phyloP scores from a whole-genome alignment of 2,797 vertebrate genomes.

The Tadarida brasiliensis region DNA sequence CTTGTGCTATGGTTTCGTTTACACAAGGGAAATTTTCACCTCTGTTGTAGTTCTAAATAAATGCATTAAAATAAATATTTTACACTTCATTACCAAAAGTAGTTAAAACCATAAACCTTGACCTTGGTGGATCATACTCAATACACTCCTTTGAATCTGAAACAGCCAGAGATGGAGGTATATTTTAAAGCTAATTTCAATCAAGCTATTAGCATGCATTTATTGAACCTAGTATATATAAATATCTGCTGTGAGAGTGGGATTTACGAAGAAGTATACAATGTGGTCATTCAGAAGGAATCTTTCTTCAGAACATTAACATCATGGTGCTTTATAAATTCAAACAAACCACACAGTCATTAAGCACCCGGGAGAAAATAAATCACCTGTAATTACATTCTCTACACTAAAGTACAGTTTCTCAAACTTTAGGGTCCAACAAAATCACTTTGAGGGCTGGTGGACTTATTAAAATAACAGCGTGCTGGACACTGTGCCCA shows the following conservation, averaged over 20 bases:
- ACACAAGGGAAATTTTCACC: not conserved
- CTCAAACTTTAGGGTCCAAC: conserved; percentile 16
- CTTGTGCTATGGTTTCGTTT: not conserved
- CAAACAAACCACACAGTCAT: not conserved
- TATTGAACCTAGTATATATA: not conserved
- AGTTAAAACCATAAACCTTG: not conserved
- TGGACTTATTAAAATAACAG: not conserved
- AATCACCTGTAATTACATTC: not conserved
- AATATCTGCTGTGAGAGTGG: not conserved
- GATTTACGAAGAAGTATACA: not conserved
- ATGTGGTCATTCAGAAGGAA: not conserved
- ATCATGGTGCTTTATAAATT: not conserved
- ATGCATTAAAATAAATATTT: conserved; percentile 29
- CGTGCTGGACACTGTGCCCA: not conserved
- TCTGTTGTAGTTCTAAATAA: not conserved
- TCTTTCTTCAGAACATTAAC: not conserved
- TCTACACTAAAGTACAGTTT: not conserved
- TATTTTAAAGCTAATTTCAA: not conserved
- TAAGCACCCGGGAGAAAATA: not conserved
- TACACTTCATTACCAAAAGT: not conserved
- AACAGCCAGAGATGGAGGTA: not conserved
- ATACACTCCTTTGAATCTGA: not conserved
- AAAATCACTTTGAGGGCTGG: not conserved
- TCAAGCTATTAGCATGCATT: not conserved
- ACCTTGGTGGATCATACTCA: not conserved